These are phyloP conservation scores for Panorpa germanica DNA, from an alignment of 2,888 invertebrate genomes.

Conservation along the genomic window DNA sequence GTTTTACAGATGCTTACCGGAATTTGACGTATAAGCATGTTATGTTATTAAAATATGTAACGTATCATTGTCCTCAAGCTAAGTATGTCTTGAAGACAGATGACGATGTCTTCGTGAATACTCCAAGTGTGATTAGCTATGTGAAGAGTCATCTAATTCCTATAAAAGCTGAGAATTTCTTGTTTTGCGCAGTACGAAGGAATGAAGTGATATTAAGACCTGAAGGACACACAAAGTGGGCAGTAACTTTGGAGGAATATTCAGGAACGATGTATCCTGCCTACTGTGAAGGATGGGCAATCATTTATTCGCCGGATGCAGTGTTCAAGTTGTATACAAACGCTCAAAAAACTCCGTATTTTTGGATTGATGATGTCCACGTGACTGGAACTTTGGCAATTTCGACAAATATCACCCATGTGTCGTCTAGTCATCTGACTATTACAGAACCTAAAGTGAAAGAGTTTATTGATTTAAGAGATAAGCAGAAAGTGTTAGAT, in stretches of 20 bases:
- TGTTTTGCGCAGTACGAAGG: slow-evolving; percentile 42
- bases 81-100: slow-evolving; percentile 54
- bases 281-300: slow-evolving; percentile 57
- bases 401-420: slow-evolving; percentile 27
- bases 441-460: no score
- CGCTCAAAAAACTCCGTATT: slow-evolving; percentile 42
- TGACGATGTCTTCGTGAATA: slow-evolving; percentile 60
- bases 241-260: slow-evolving; percentile 48
- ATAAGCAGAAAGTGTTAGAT: no score
- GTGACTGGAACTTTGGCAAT: slow-evolving; percentile 46
- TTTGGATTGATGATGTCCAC: slow-evolving; percentile 74
- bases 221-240: slow-evolving; percentile 54
- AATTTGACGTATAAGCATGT: slow-evolving; percentile 75
- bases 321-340: slow-evolving; percentile 33
- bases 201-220: slow-evolving; percentile 33
- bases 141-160: no score
- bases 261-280: slow-evolving; percentile 41
- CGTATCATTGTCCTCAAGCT: slow-evolving; percentile 46
- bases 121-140: slow-evolving; percentile 36
- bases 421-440: no score
- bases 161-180: slow-evolving; percentile 32
- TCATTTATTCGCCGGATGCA: slow-evolving; percentile 45
- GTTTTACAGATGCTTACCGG: slow-evolving; percentile 54
- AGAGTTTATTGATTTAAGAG: no score
- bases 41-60: slow-evolving; percentile 62